phyloP scores from a whole-genome alignment of 2,888 invertebrate genomes.

The Lottia gigantea region DNA sequence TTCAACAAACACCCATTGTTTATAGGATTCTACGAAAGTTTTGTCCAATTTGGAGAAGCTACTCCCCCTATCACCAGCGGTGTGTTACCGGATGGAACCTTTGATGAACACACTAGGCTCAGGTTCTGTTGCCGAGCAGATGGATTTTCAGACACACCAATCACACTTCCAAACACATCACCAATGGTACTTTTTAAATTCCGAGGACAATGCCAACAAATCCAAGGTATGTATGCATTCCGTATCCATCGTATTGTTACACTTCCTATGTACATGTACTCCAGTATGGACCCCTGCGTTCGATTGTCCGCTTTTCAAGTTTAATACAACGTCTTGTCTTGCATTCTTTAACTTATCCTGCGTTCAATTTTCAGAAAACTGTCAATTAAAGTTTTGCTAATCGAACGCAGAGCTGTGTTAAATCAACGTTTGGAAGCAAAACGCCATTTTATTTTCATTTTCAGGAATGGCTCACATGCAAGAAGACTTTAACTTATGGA shows the following conservation, averaged over 20 bases:
- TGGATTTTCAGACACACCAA: constrained; percentile 8
- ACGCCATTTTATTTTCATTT: neutral
- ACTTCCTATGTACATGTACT: no score
- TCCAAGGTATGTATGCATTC: neutral
- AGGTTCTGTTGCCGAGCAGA: constrained; percentile 19
- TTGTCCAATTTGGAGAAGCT: constrained; percentile 1
- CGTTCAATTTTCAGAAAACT: no score
- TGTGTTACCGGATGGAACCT: constrained; percentile 7
- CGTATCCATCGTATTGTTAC: no score
- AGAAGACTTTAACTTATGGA: neutral
- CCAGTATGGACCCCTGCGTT: no score
- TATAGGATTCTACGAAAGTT: neutral
- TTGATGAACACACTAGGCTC: neutral
- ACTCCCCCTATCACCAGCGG: neutral
- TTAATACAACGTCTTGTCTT: no score
- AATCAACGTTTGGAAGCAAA: no score
- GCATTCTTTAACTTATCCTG: no score
- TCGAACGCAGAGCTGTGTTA: no score
- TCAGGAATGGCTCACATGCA: neutral
- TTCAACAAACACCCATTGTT: no score
- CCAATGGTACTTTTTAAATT: neutral
- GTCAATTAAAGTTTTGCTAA: no score
- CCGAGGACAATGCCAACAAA: neutral
- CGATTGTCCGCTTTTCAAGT: no score
- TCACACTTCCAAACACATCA: constrained; percentile 1